Conservation (phyloP, 2,888 invertebrate species). For the Sussaba pulchella region DNA sequence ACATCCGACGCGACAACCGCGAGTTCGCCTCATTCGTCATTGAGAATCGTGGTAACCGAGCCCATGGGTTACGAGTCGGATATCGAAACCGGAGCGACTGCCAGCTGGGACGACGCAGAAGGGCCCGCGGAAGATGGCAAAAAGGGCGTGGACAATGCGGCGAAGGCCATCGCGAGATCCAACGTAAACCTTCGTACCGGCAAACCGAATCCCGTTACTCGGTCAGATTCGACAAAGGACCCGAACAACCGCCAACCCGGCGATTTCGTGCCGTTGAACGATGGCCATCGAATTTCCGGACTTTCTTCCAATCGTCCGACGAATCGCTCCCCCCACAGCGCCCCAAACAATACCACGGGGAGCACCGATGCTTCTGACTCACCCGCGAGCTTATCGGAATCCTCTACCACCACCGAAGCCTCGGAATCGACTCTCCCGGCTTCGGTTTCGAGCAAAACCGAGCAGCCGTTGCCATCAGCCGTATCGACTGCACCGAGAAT, state of each 20-base stretch:
- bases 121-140: background rate
- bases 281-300: background rate
- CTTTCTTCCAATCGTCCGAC: background rate
- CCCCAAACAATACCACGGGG: slow-evolving; percentile 23
- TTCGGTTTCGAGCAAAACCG: slow-evolving; percentile 40
- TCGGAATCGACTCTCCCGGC: slow-evolving; percentile 18
- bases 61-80: slow-evolving; percentile 39
- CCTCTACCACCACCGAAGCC: slow-evolving; percentile 7
- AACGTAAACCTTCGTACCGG: background rate
- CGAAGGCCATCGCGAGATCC: slow-evolving; percentile 29
- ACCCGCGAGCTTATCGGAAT: background rate
- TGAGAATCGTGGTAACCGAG: slow-evolving; percentile 75
- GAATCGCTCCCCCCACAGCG: background rate
- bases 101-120: slow-evolving; percentile 13
- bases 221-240: slow-evolving; percentile 20
- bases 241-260: background rate
- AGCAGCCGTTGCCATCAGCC: slow-evolving; percentile 50
- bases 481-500: slow-evolving; percentile 62
- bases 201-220: slow-evolving; percentile 46
- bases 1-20: slow-evolving; percentile 36
- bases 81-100: slow-evolving; percentile 11
- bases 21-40: slow-evolving; percentile 52
- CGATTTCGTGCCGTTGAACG: slow-evolving; percentile 5
- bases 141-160: slow-evolving; percentile 16
- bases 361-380: background rate